Base-by-base conservation (phyloP, 1,140 invertebrate species). In the Nephotettix cincticeps region DNA sequence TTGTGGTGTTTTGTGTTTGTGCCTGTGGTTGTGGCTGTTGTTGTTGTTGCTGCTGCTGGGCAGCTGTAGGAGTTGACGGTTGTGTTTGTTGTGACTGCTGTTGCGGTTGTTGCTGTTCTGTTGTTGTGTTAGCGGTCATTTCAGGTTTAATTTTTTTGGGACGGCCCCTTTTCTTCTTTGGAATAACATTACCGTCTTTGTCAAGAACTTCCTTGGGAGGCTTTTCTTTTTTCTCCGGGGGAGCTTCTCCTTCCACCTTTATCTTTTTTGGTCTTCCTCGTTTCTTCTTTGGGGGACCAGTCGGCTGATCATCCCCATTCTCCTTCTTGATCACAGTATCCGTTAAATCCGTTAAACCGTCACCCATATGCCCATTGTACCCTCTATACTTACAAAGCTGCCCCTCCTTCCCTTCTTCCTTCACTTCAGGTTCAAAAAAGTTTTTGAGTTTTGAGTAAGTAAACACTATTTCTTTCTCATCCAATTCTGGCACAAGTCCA, bases 401-500 rank as follows among this genome's bases (percentile, higher is more conserved):
- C n/a, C 67, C 67, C 32, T 75, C 78, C 71, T 82, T 80, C 14
- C 73, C 71, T 43, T 81, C 80, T 63, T 80, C 76, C 70, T 81
- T 79, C n/a, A 78, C 73, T 30, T 80, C 79, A 23, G 76, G 73
- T 61, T 76, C 75, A 70, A 73, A 77, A 64, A 77, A 77, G 32
- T 73, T 77, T 77, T 89, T 88, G 43, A 90, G 83, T 73, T 89
- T 89, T 56, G 90, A 86, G 78, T 94, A 92, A 1, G 88, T 91
- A 82, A 98, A 99, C 13, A 95, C 90, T 73, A 98, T 91, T 83
- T 98, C 96, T 13, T 91, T 89, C 72, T 98, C 95, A 79, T 96
- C 93, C 45, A 97, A 85, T 78, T 93, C 89, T 3, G 92, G 82
- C 73, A 97, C 87, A n/a, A 90, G 83, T 0, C 96, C 96, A 79